Evolutionary conservation across 2,888 invertebrate genomes (phyloP).

Genomic region (Lysandra coridon): DNA sequence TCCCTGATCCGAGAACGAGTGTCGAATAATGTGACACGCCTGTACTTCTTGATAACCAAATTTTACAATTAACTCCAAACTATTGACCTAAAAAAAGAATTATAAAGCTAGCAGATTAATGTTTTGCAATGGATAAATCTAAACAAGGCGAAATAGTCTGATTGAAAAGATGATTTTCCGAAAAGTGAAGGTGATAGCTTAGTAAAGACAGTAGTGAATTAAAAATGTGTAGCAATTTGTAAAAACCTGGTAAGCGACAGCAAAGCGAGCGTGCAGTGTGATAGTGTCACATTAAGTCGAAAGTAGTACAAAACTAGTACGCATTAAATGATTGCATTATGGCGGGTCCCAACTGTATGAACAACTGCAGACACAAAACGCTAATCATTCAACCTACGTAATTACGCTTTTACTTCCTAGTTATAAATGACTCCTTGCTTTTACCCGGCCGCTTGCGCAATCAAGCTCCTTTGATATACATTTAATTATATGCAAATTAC

Average conservation of each 20-base stretch:
- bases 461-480: constrained; percentile 42
- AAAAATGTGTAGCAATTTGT: neutral
- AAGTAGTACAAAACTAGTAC: constrained; percentile 8
- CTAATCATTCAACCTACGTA: constrained; percentile 30
- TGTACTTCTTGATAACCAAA: neutral
- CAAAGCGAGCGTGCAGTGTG: neutral
- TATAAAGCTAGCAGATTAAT: neutral
- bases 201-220: neutral
- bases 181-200: neutral
- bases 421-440: constrained; percentile 31
- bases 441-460: constrained; percentile 35
- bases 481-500: constrained; percentile 43
- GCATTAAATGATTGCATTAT: neutral
- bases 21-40: constrained; percentile 16
- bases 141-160: neutral
- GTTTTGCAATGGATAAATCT: neutral
- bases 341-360: constrained; percentile 15
- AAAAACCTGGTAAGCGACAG: neutral
- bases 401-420: constrained; percentile 31
- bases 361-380: constrained; percentile 26
- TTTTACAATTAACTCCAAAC: neutral
- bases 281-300: constrained; percentile 13
- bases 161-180: neutral
- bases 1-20: constrained; percentile 7
- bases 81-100: neutral